Conservation (phyloP, 1,140 invertebrate genomes). For the Drosophila lacertosa region DNA sequence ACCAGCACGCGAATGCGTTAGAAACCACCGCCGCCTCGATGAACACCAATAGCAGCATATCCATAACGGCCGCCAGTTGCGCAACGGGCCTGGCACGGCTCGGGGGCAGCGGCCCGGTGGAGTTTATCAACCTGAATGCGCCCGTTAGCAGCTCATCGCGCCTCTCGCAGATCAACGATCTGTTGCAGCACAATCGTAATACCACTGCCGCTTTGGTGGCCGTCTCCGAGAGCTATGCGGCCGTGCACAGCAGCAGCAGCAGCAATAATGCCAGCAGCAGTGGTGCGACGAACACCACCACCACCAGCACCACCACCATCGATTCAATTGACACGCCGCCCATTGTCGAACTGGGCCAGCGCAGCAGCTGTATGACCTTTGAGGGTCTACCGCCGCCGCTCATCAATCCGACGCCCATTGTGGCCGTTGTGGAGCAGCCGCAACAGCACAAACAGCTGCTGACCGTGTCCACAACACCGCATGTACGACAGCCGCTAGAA, state of each 20-base stretch:
- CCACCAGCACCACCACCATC: conserved; percentile 21
- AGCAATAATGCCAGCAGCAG: conserved; percentile 8
- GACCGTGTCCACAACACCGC: conserved; percentile 29
- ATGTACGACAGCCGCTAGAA: conserved; percentile 62
- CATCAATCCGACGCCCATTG: conserved; percentile 70
- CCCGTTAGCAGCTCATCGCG: conserved; percentile 73
- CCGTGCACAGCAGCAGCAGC: conserved; percentile 28
- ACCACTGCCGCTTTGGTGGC: conserved; percentile 74
- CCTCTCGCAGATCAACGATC: conserved; percentile 79
- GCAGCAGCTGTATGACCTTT: conserved; percentile 65
- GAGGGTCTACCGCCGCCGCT: conserved; percentile 67
- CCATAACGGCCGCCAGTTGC: conserved; percentile 32
- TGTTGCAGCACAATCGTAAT: conserved; percentile 80
- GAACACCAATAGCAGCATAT: conserved; percentile 18
- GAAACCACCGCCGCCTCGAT: conserved; percentile 66
- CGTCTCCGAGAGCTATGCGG: conserved; percentile 61
- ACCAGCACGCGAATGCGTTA: conserved; percentile 53
- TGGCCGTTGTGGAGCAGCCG: conserved; percentile 59
- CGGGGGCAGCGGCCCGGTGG: conserved; percentile 16
- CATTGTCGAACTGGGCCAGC: conserved; percentile 68
- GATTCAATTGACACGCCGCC: conserved; percentile 76
- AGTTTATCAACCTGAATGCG: conserved; percentile 73
- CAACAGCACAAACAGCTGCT: conserved; percentile 6
- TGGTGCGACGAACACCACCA: neutral
- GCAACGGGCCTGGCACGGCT: conserved; percentile 16